Evolutionary conservation across 2,113 vertebrate species (phyloP).

Genomic region (Antidorcas marsupialis): DNA sequence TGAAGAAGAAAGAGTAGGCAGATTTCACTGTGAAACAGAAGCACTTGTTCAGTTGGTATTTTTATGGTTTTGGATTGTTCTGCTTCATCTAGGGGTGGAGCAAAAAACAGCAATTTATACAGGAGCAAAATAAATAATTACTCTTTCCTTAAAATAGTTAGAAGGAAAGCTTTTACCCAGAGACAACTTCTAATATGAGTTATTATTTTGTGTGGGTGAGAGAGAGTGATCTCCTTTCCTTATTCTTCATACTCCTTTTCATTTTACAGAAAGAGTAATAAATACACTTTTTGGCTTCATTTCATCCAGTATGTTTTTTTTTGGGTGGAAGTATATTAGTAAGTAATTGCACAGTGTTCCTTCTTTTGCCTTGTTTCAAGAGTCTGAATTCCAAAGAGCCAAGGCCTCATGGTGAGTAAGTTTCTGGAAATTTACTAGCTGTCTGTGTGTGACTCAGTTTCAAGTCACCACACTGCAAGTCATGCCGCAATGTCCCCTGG

Average conservation of each 20-base stretch:
- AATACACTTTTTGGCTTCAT: background rate
- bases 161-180: background rate
- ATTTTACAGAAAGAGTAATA: background rate
- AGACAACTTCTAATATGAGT: background rate
- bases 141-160: background rate
- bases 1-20: background rate
- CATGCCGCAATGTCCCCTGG: fast-evolving
- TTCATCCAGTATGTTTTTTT: background rate
- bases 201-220: background rate
- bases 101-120: background rate
- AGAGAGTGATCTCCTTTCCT: background rate
- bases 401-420: background rate
- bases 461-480: background rate
- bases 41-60: background rate
- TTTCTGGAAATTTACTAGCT: background rate
- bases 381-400: background rate
- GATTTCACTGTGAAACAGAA: background rate
- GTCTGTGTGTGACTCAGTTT: background rate
- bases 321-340: background rate
- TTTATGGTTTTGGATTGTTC: background rate
- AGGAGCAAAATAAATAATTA: background rate
- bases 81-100: background rate
- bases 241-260: background rate
- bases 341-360: background rate
- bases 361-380: background rate